Evolutionary conservation across 1,140 invertebrate genomes (phyloP).

Genomic region (Drosophila arawakana): DNA sequence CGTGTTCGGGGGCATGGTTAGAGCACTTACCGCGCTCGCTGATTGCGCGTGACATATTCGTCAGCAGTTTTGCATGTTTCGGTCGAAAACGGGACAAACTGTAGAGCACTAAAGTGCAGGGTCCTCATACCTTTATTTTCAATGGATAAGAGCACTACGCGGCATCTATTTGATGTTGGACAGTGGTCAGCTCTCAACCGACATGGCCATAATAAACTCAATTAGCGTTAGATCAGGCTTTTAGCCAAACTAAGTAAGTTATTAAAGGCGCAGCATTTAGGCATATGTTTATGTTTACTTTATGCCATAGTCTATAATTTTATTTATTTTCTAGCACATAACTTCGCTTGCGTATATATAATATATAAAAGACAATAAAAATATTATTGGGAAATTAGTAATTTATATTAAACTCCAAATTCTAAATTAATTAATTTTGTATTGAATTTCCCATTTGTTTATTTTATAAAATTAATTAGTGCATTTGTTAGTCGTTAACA

Average conservation of each 20-base stretch:
- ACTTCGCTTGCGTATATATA: no score
- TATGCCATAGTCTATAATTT: not conserved
- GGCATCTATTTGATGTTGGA: slow-evolving; percentile 60
- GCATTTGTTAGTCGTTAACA: not conserved
- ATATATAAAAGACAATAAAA: no score
- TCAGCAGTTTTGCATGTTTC: slow-evolving; percentile 73
- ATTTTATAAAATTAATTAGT: not conserved
- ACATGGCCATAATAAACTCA: slow-evolving; percentile 61
- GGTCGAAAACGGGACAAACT: slow-evolving; percentile 20
- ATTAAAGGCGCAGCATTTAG: slow-evolving; percentile 51
- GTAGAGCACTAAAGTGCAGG: slow-evolving; percentile 7
- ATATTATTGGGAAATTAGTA: no score
- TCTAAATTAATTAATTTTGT: no score
- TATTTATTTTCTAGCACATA: no score
- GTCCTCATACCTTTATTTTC: not conserved
- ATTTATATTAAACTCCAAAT: no score
- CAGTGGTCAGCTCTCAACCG: slow-evolving; percentile 20
- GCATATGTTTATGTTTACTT: slow-evolving; percentile 7
- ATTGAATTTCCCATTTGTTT: not conserved
- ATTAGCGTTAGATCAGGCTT: slow-evolving; percentile 73
- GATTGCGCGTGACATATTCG: slow-evolving; percentile 76
- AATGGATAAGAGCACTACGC: slow-evolving; percentile 9
- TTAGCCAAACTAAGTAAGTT: slow-evolving; percentile 77
- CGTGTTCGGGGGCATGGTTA: slow-evolving; percentile 35
- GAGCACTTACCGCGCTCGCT: slow-evolving; percentile 59